Percentiles rank a stretch among this genome's conserved stretches.
Evolutionary conservation across 2,797 vertebrate species (phyloP).

Genomic region (Sparus aurata): DNA sequence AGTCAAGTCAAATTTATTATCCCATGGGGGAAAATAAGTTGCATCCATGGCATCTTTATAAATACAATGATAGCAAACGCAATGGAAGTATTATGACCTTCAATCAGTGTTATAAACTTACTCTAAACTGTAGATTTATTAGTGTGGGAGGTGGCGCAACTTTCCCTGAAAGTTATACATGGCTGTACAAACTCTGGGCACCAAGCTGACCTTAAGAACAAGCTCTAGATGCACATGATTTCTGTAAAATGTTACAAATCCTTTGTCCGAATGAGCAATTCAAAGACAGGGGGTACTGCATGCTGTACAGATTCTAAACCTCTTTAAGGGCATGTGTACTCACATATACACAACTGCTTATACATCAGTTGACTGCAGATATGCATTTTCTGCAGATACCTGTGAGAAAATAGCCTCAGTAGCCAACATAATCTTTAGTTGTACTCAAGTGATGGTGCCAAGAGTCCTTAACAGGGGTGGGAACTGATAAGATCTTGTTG

Average conservation of each 20-base stretch:
- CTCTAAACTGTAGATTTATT: constrained; percentile 16
- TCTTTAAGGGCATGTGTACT: background rate
- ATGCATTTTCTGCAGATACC: background rate
- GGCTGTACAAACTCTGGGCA: constrained; percentile 8
- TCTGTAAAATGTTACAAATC: constrained; percentile 13
- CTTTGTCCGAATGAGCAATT: background rate
- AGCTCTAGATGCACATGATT: background rate
- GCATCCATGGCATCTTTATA: background rate
- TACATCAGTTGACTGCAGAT: constrained; percentile 6
- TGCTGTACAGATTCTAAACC: background rate
- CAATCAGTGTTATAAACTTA: constrained; percentile 24
- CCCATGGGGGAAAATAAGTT: too few relatives aligned
- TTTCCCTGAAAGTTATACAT: background rate
- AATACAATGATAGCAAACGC: constrained; percentile 15
- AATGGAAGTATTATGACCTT: constrained; percentile 21
- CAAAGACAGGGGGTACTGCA: background rate
- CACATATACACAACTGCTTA: background rate
- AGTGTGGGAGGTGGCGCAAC: constrained; percentile 21
- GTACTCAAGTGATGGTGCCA: background rate
- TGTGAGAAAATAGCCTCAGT: background rate
- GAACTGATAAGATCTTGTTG: too few relatives aligned
- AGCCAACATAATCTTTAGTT: background rate
- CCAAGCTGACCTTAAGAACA: background rate
- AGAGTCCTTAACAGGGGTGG: too few relatives aligned
- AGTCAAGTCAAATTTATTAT: too few relatives aligned